phyloP scores from a whole-genome alignment of 2,113 vertebrate genomes.

The Nycticorax nycticorax region DNA sequence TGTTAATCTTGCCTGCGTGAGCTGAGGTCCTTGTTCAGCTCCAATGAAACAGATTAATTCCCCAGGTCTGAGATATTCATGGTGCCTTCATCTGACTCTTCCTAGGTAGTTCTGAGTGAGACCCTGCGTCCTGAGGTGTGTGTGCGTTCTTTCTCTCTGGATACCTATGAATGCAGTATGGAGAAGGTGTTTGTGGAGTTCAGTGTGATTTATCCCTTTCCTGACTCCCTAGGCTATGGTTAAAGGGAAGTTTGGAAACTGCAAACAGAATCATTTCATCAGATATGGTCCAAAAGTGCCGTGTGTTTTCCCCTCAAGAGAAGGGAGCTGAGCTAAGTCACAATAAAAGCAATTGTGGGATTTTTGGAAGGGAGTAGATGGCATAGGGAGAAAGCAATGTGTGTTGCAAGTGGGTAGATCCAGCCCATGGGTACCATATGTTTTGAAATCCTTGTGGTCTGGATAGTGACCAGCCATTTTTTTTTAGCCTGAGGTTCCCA shows the following conservation, averaged over 20 bases:
- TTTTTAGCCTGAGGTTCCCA: background rate
- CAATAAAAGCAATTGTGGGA: conserved; percentile 1
- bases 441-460: conserved; percentile 36
- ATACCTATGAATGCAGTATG: background rate
- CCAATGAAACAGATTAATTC: background rate
- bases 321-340: background rate
- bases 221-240: background rate
- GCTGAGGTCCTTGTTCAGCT: background rate
- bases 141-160: background rate
- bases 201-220: background rate
- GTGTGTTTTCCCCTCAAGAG: background rate
- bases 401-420: conserved; percentile 20
- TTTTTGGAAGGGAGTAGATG: background rate
- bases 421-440: background rate
- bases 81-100: background rate
- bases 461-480: background rate
- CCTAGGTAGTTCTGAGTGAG: background rate
- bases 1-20: background rate
- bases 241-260: background rate
- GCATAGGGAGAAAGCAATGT: background rate
- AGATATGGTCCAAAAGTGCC: background rate
- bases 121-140: background rate
- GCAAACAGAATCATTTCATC: background rate
- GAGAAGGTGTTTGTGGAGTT: background rate
- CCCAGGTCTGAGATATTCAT: background rate